Percentiles rank a stretch among this genome's conserved stretches.
These are phyloP conservation scores for Dynastes grantii DNA, from an alignment of 2,888 invertebrate genomes.

Conservation along the genomic window DNA sequence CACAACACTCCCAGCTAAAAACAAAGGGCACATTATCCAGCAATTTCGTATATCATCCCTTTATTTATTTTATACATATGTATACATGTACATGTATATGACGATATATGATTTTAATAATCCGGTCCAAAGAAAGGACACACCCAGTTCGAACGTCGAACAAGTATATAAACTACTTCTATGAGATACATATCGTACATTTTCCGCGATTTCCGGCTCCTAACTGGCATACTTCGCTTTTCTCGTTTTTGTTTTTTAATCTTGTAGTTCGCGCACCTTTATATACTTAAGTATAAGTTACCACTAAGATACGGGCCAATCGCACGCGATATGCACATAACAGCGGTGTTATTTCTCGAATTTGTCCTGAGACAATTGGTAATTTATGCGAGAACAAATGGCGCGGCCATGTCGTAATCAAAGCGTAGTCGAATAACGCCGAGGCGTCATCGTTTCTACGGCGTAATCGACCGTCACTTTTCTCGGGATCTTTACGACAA, in stretches of 20 bases:
- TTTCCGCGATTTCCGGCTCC: conserved; percentile 2
- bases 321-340: conserved; percentile 7
- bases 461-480: conserved; percentile 6
- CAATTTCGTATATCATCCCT: neutral
- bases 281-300: neutral
- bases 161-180: neutral
- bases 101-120: neutral
- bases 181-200: neutral
- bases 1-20: too few species aligned
- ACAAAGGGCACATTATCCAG: too few species aligned
- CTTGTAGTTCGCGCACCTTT: neutral
- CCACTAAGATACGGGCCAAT: neutral
- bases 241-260: neutral
- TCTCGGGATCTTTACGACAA: conserved; percentile 11
- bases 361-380: neutral
- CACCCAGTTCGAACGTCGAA: neutral
- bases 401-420: conserved; percentile 3
- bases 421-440: conserved; percentile 4
- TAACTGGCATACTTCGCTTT: neutral
- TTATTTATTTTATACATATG: too few species aligned
- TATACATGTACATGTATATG: too few species aligned
- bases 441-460: neutral
- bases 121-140: neutral
- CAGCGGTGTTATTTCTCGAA: neutral
- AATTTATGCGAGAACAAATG: conserved; percentile 12